phyloP scores from a whole-genome alignment of 2,113 vertebrate genomes.

The Oceanodroma tethys region DNA sequence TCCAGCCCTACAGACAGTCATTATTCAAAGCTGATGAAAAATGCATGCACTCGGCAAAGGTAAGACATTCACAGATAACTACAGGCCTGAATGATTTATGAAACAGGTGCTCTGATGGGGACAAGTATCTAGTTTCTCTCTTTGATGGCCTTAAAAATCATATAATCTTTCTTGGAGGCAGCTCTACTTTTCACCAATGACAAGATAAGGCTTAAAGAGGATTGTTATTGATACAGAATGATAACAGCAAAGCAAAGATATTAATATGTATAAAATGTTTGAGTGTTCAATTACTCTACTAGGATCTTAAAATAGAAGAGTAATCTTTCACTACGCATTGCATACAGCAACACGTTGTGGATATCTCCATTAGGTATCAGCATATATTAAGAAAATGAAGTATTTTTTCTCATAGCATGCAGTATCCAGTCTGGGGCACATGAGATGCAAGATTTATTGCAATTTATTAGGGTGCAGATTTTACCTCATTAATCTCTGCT shows the following conservation, averaged over 20 bases:
- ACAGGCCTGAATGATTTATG: slow-evolving; percentile 64
- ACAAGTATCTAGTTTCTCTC: slow-evolving; percentile 36
- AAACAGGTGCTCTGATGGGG: slow-evolving; percentile 17
- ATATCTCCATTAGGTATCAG: not conserved
- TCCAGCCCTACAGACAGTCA: not conserved
- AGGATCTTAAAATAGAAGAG: not conserved
- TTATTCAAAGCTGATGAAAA: slow-evolving; percentile 61
- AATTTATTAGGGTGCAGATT: not conserved
- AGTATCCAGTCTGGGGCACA: not conserved
- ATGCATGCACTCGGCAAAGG: slow-evolving; percentile 18
- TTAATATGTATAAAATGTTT: not conserved
- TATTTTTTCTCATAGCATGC: not conserved
- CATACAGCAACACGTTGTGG: not conserved
- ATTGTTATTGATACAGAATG: not conserved
- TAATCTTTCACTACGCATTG: not conserved
- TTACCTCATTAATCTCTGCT: not conserved
- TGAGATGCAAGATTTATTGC: not conserved
- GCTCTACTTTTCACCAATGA: not conserved
- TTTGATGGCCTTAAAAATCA: slow-evolving; percentile 22
- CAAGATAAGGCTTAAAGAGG: not conserved
- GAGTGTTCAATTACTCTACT: not conserved
- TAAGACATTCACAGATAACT: not conserved
- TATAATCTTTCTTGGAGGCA: not conserved
- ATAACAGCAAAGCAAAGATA: not conserved
- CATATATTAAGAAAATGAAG: not conserved